Evolutionary conservation across 2,888 invertebrate genomes (phyloP).

Genomic region (Trachelus stipa): DNA sequence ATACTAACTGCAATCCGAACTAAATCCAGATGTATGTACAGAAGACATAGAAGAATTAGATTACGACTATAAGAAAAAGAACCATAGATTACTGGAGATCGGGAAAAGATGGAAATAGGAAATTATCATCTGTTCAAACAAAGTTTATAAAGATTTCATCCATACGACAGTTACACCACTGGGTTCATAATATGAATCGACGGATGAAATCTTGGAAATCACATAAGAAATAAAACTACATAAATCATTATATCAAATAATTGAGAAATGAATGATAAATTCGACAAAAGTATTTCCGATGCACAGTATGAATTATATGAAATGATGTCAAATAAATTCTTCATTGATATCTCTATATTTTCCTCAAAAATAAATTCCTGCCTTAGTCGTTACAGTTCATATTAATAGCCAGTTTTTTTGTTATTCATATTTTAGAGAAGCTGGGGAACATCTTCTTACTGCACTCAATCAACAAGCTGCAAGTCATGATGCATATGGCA

Average conservation of each 20-base stretch:
- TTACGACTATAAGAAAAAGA: not conserved
- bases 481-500: slow-evolving; percentile 71
- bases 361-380: no score
- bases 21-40: not conserved
- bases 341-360: no score
- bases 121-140: not conserved
- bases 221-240: no score
- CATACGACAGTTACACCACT: not conserved
- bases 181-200: not conserved
- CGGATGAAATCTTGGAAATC: no score
- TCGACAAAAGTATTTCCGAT: no score
- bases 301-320: no score
- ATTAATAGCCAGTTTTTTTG: not conserved
- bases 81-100: not conserved
- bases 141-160: not conserved
- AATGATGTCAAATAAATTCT: no score
- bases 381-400: not conserved
- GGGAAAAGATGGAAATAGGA: not conserved
- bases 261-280: no score
- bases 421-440: slow-evolving; percentile 75
- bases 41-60: not conserved
- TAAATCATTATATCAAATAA: no score
- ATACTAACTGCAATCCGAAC: no score
- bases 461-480: slow-evolving; percentile 93
- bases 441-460: slow-evolving; percentile 93